Evolutionary conservation across 2,888 invertebrate species (phyloP).

Genomic region (Neoaliturus tenellus): DNA sequence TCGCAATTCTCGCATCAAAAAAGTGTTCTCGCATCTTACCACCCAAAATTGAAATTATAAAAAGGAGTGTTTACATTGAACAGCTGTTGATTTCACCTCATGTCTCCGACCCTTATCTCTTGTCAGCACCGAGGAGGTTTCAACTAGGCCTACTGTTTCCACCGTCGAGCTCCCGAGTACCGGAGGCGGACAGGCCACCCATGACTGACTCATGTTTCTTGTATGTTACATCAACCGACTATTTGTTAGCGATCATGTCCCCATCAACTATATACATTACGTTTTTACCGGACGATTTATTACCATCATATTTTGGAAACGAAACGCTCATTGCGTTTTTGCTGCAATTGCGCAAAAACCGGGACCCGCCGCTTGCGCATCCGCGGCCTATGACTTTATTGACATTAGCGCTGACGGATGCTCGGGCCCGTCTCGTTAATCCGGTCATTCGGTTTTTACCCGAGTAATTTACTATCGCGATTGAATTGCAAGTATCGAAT

Average conservation of each 20-base stretch:
- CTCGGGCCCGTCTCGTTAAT: neutral
- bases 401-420: constrained; percentile 23
- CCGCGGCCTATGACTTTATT: constrained; percentile 40
- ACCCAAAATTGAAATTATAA: no score
- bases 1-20: no score
- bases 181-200: constrained; percentile 14
- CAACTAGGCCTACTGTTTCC: neutral
- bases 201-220: constrained; percentile 46
- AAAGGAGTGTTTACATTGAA: no score
- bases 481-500: constrained; percentile 41
- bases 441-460: constrained; percentile 23
- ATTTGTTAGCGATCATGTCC: constrained; percentile 40
- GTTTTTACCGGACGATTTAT: constrained; percentile 40
- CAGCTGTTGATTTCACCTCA: no score
- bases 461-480: constrained; percentile 27
- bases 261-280: constrained; percentile 42
- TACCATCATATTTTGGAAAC: constrained; percentile 53
- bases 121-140: no score
- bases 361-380: constrained; percentile 8
- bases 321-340: constrained; percentile 11
- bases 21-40: no score
- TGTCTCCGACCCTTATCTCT: no score
- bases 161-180: neutral
- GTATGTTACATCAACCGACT: constrained; percentile 29
- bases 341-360: constrained; percentile 33